phyloP scores from a whole-genome alignment of 2,113 vertebrate genomes.

The Corvus cornix region DNA sequence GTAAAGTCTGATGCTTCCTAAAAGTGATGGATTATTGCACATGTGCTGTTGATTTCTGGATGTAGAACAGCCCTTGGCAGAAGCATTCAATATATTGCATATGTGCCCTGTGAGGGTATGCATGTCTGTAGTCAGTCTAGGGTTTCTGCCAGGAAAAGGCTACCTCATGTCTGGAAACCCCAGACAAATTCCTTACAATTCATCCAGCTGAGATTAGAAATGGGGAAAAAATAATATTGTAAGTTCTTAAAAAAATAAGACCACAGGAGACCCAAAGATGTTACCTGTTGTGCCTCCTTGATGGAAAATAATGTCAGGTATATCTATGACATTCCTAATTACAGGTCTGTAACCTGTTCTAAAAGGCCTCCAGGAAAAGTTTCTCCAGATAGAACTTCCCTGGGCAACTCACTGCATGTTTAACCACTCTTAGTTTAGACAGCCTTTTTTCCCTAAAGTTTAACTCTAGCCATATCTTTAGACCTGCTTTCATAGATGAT shows the following conservation, averaged over 20 bases:
- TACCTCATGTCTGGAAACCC: constrained; percentile 67
- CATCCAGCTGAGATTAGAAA: constrained; percentile 58
- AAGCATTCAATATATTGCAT: constrained; percentile 20
- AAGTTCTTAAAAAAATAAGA: not conserved
- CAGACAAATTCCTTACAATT: constrained; percentile 54
- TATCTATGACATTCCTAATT: not conserved
- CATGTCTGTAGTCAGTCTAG: constrained; percentile 57
- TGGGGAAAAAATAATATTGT: not conserved
- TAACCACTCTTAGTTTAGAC: not conserved
- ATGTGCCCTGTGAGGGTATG: constrained; percentile 62
- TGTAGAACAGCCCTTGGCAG: constrained; percentile 33
- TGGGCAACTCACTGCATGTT: not conserved
- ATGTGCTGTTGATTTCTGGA: constrained; percentile 44
- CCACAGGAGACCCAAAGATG: not conserved
- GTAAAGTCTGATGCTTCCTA: not conserved
- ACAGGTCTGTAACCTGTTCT: not conserved
- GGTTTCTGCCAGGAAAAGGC: constrained; percentile 65
- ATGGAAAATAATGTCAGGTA: not conserved
- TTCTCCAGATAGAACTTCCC: not conserved
- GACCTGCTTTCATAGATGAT: not conserved
- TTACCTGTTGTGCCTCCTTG: not conserved
- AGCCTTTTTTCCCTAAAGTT: not conserved
- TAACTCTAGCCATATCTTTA: not conserved
- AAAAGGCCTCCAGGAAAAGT: not conserved
- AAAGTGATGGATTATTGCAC: constrained; percentile 29